Percentiles rank a stretch among this genome's conserved stretches.
Conservation (phyloP, 2,888 invertebrate genomes). For the Eulithis prunata region DNA sequence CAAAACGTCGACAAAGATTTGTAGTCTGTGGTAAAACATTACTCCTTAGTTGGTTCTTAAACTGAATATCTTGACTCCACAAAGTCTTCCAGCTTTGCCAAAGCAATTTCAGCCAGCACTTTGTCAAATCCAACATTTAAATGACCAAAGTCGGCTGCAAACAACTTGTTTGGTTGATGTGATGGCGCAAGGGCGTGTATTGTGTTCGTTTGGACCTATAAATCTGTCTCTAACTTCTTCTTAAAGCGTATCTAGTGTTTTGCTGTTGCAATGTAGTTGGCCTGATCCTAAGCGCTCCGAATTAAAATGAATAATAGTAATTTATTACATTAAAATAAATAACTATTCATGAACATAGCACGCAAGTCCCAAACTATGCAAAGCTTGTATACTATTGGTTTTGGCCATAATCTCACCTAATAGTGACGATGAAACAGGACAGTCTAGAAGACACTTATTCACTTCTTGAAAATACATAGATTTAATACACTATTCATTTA, state of each 20-base stretch:
- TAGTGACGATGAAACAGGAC: too few species aligned
- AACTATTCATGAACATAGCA: too few species aligned
- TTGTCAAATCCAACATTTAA: constrained; percentile 79
- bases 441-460: too few species aligned
- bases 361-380: too few species aligned
- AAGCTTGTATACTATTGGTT: too few species aligned
- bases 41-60: neutral
- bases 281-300: constrained; percentile 5
- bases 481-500: too few species aligned
- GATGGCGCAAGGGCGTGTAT: constrained; percentile 62
- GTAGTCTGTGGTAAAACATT: neutral
- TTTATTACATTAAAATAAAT: too few species aligned
- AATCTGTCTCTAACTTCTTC: constrained; percentile 80
- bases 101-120: constrained; percentile 69
- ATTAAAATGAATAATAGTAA: neutral
- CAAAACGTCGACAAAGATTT: too few species aligned
- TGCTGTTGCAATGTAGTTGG: constrained; percentile 50
- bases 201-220: constrained; percentile 74
- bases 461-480: too few species aligned
- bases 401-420: too few species aligned
- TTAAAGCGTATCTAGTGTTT: constrained; percentile 77
- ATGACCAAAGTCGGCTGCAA: constrained; percentile 76
- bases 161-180: constrained; percentile 75
- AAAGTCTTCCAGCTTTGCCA: constrained; percentile 46
- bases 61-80: constrained; percentile 48